phyloP scores from a whole-genome alignment of 2,888 invertebrate genomes.

The Odontomyia ornata region DNA sequence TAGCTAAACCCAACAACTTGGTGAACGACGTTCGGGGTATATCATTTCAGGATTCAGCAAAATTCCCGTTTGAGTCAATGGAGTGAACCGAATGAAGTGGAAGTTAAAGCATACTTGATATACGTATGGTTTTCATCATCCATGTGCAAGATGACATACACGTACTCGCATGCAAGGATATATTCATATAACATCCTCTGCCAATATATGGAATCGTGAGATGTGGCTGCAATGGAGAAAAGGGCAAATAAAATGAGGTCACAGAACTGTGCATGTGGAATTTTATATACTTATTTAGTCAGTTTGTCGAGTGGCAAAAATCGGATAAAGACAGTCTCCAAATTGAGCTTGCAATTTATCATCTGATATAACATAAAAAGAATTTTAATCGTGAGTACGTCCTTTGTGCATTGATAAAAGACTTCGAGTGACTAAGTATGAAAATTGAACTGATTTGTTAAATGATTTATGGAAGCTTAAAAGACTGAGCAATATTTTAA shows the following conservation, averaged over 20 bases:
- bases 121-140: background rate
- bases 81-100: background rate
- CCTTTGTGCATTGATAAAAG: no score
- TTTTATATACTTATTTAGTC: background rate
- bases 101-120: background rate
- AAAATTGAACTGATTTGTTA: no score
- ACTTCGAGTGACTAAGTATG: no score
- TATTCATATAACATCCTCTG: background rate
- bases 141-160: background rate
- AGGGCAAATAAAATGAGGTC: background rate
- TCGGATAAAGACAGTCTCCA: background rate
- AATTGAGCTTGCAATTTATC: no score
- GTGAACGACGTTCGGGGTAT: background rate
- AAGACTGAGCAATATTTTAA: no score
- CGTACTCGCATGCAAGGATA: no score
- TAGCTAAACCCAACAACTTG: background rate
- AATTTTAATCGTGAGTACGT: no score
- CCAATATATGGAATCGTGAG: background rate
- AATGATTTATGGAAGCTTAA: no score
- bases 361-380: no score
- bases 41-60: background rate
- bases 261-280: background rate
- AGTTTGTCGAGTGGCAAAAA: slow-evolving; percentile 2
- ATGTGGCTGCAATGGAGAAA: background rate
- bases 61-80: background rate